These are phyloP conservation scores for Drosophila prolongata DNA, from an alignment of 2,888 invertebrate species.

Conservation along the genomic window DNA sequence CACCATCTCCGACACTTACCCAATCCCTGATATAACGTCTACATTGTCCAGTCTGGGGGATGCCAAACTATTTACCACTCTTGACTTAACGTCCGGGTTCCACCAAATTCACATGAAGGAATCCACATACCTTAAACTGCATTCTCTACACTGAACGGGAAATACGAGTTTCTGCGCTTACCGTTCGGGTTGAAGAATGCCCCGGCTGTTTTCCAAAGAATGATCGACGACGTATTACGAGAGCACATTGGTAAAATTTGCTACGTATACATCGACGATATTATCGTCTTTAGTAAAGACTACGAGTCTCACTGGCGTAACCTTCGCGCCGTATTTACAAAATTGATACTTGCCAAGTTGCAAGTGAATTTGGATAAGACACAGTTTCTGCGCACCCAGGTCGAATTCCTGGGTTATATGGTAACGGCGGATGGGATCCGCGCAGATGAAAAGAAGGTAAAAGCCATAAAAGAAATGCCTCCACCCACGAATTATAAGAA, in stretches of 20 bases:
- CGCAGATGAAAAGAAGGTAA: too few species aligned
- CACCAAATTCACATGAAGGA: neutral
- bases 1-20: neutral
- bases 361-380: neutral
- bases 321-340: too few species aligned
- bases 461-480: constrained; percentile 6
- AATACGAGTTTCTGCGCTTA: neutral
- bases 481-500: constrained; percentile 39
- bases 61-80: neutral
- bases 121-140: neutral
- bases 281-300: too few species aligned
- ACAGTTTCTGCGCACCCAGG: neutral
- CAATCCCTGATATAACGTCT: neutral
- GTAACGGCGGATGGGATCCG: too few species aligned
- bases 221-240: neutral
- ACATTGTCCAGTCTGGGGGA: neutral
- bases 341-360: too few species aligned
- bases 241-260: neutral
- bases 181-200: neutral
- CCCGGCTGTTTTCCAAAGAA: neutral
- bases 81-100: too few species aligned
- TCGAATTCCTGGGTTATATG: neutral
- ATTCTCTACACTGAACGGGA: neutral
- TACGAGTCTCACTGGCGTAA: too few species aligned
- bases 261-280: too few species aligned